Base-by-base conservation (phyloP, 2,888 invertebrate genomes). In the Graphium colonna region DNA sequence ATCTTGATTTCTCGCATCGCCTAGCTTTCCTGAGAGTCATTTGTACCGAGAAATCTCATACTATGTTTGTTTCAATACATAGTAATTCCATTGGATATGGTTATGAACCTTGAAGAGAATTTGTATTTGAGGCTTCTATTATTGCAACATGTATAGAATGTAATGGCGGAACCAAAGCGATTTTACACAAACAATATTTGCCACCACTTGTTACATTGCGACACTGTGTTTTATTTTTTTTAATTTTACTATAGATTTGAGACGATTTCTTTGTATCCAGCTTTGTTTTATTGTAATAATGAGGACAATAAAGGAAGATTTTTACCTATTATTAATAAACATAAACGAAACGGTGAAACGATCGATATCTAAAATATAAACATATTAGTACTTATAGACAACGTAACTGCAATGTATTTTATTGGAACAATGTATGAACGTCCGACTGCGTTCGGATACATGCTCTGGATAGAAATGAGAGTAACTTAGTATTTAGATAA, bases 251-350 rank as follows among this genome's bases (percentile, higher is more conserved):
- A 58, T 59, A 53, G 55, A 44, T 41, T 43, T 58, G 56, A 59
- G 43, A 33, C 44, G 51, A 59, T 67, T 62, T 59, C 58, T 67
- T 54, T 65, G 65, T 63, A 65, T 64, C 76, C 80, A 77, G 73
- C 77, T 79, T 83, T 83, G 75, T 78, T 83, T 78, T 75, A 79
- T 78, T 74, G 74, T 83, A 77, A 79, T 77, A 79, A 82, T 80
- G 77, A 88, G 87, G 88, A 89, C 88, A 89, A 89, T 89, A 89
- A 83, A 84, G 82, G 83, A 84, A 88, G 79, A 87, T 80, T 84
- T 83, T 82, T 87, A 88, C 82, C 75, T 87, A 85, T 77, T 74
- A 84, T 80, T 79, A 81, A 79, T 79, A 72, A 84, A 77, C 81
- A 75, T 81, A 77, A 83, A 81, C 65, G 77, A 83, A 74, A 72